Conservation (phyloP, 1,140 invertebrate genomes). For the Steinernema khuongi region DNA sequence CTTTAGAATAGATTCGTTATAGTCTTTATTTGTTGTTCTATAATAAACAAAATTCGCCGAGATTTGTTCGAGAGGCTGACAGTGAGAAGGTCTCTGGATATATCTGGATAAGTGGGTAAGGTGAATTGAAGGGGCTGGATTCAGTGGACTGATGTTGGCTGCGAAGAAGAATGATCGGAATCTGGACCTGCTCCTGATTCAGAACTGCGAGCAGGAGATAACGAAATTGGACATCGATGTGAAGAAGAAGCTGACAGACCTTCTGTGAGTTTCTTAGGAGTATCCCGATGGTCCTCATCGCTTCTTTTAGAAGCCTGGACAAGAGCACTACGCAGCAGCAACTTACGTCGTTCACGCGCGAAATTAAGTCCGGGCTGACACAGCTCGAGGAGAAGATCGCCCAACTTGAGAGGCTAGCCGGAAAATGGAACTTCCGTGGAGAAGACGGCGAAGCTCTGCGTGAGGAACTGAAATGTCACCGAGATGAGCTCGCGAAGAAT, state of each 20-base stretch:
- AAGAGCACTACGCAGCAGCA: constrained; percentile 14
- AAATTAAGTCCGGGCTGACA: constrained; percentile 14
- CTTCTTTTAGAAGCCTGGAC: constrained; percentile 7
- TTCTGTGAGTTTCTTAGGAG: constrained; percentile 18
- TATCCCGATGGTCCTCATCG: too few species aligned
- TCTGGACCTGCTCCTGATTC: not conserved
- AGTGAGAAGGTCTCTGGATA: too few species aligned
- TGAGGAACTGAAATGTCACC: not conserved
- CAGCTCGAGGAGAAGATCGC: constrained; percentile 16
- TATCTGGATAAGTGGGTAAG: too few species aligned
- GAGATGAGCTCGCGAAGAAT: not conserved
- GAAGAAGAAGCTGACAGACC: constrained; percentile 22
- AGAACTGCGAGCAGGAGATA: constrained; percentile 20
- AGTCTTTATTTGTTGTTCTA: not conserved
- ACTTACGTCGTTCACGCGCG: not conserved
- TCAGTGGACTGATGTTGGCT: not conserved
- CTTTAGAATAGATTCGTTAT: constrained; percentile 16
- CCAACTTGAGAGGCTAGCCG: not conserved
- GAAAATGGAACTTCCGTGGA: not conserved
- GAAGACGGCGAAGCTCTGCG: not conserved
- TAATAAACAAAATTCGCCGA: not conserved
- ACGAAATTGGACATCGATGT: constrained; percentile 13
- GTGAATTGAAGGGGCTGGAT: not conserved
- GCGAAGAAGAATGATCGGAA: not conserved
- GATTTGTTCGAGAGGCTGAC: too few species aligned